phyloP scores from a whole-genome alignment of 2,797 vertebrate species.

The Falco berigora region DNA sequence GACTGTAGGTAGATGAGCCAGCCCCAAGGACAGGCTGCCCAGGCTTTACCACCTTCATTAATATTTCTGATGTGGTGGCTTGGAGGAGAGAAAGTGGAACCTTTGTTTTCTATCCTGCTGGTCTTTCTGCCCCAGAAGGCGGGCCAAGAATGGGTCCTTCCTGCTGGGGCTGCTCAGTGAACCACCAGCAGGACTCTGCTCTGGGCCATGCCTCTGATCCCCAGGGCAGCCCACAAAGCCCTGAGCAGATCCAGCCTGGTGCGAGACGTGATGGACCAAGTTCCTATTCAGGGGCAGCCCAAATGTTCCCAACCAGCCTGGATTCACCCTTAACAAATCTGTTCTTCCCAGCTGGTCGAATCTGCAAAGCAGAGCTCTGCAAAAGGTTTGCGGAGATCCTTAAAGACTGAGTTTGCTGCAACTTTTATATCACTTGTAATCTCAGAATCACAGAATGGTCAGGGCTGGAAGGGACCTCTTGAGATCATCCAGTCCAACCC shows the following conservation, averaged over 20 bases:
- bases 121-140: background rate
- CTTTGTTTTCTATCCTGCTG: background rate
- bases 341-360: background rate
- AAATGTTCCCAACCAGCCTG: background rate
- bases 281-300: background rate
- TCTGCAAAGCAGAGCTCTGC: background rate
- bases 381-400: background rate
- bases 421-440: background rate
- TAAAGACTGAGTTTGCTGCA: background rate
- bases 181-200: background rate
- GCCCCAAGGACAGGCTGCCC: background rate
- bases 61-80: background rate
- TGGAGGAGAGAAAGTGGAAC: background rate
- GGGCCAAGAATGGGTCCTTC: background rate
- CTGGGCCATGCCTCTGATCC: background rate
- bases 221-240: background rate
- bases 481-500: no score
- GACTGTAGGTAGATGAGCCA: background rate
- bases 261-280: background rate
- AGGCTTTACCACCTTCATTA: background rate
- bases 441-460: background rate
- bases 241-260: background rate
- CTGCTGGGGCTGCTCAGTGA: background rate
- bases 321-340: background rate
- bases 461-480: no score